These are phyloP conservation scores for Hyperoplus lanceolatus DNA, from an alignment of 2,797 vertebrate genomes.

Conservation along the genomic window DNA sequence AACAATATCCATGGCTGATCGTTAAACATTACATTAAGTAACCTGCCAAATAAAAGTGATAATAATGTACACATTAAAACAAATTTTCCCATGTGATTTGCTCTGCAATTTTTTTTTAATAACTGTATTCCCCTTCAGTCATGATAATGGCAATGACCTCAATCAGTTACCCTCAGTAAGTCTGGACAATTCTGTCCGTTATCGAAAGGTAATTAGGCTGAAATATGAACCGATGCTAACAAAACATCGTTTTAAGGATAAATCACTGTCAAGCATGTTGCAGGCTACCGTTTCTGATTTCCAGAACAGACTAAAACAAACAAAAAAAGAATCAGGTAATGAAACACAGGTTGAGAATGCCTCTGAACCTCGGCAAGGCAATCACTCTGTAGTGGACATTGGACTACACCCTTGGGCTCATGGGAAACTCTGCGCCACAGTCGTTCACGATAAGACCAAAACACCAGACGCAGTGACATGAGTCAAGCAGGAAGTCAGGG, in stretches of 20 bases:
- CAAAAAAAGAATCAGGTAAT: conserved; percentile 78
- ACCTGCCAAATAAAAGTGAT: neutral
- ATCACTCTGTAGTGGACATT: conserved; percentile 65
- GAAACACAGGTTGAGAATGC: conserved; percentile 78
- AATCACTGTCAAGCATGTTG: conserved; percentile 72
- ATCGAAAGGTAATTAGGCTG: conserved; percentile 62
- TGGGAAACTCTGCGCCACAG: conserved; percentile 77
- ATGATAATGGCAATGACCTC: conserved; percentile 53
- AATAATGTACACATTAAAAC: neutral
- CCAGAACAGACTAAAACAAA: conserved; percentile 79
- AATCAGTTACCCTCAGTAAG: conserved; percentile 44
- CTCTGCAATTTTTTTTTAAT: neutral
- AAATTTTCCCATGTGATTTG: neutral
- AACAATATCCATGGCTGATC: neutral
- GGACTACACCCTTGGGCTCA: conserved; percentile 76
- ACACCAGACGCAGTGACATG: conserved; percentile 78
- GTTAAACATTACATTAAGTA: neutral
- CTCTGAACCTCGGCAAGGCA: conserved; percentile 67
- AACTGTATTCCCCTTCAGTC: conserved; percentile 34
- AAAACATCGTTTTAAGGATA: conserved; percentile 67
- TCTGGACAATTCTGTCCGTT: conserved; percentile 33
- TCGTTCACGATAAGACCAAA: conserved; percentile 76
- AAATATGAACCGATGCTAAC: conserved; percentile 77
- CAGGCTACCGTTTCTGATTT: conserved; percentile 79
- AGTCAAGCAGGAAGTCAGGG: conserved; percentile 83